Evolutionary conservation across 2,797 vertebrate species (phyloP).

Genomic region (Megalops cyprinoides): DNA sequence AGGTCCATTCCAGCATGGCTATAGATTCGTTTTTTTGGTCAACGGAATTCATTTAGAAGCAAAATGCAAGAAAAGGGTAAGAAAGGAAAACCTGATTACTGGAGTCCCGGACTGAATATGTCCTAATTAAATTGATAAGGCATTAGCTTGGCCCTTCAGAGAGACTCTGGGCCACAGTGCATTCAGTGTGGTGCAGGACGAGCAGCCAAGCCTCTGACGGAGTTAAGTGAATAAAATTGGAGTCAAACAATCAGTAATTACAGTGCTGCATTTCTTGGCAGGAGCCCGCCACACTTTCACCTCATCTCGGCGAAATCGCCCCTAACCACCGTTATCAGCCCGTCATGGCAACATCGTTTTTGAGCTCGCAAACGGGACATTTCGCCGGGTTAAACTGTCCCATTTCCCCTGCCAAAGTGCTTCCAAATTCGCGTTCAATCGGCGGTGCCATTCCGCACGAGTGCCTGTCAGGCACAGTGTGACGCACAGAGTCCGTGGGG

Average conservation of each 20-base stretch:
- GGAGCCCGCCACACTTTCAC: neutral
- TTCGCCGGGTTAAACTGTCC: no score
- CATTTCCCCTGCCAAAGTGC: no score
- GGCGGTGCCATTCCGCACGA: no score
- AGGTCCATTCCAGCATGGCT: neutral
- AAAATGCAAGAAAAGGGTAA: neutral
- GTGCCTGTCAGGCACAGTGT: no score
- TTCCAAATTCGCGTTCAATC: no score
- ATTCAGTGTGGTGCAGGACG: neutral
- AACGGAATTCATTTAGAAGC: neutral
- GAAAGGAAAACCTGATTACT: neutral
- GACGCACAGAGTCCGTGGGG: no score
- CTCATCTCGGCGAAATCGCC: neutral
- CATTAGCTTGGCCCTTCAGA: neutral
- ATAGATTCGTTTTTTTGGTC: constrained; percentile 4
- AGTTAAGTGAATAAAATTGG: neutral
- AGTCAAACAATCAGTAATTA: neutral
- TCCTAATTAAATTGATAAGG: constrained; percentile 1
- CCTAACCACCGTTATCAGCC: neutral
- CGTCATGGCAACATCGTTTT: no score
- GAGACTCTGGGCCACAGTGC: neutral
- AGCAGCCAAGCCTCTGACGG: neutral
- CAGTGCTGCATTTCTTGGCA: neutral
- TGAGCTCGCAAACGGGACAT: no score
- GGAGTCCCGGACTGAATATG: neutral